Evolutionary conservation across 2,113 vertebrate species (phyloP), one percentile per base, ranked within the genome.

Genomic region (Lamprologus ornatipinnis): DNA sequence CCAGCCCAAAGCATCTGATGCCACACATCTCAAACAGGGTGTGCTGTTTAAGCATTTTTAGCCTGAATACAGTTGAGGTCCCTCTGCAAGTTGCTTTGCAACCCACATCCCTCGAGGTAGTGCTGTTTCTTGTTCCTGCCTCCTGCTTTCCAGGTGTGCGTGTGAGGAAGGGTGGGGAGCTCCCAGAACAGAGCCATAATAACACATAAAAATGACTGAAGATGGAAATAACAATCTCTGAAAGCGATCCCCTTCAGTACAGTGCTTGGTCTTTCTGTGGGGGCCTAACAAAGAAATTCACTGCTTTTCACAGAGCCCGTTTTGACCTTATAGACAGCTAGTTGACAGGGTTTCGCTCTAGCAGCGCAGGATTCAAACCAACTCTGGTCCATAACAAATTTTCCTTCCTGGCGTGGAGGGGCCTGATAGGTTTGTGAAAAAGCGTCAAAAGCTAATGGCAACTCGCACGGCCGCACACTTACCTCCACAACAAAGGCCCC

Each of bases 381-480:
- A 83, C 91, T 85, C 85, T 70, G 87, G 91, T 94, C 93, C 89
- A 84, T 90, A 90, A 92, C 89, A 90, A 89, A 95, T 93, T 92
- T 92, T 78, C 83, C 88, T 90, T 60, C 82, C 84, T 80, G 57
- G 81, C 63, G 31, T 90, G 91, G 94, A 88, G 57, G 83, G 85
- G 85, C 87, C 87, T 93, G 94, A 96, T 94, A 94, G 94, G 93
- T 94, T 96, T 93, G 95, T 88, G 90, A 80, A 88, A 92, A 90
- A 93, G 87, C 90, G 90, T 97, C 96, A 96, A 96, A 96, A 96
- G 96, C 97, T 97, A 96, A 97, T 97, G 97, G 96, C 96, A 97
- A 96, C 95, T 96, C 96, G 96, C 96, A 95, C 96, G 97, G 97
- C 97, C 97, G 96, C 97, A 97, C 97, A 97, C 97, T 93, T 93